Base-by-base conservation (phyloP, 2,113 vertebrate species). In the Prietella phreatophila region DNA sequence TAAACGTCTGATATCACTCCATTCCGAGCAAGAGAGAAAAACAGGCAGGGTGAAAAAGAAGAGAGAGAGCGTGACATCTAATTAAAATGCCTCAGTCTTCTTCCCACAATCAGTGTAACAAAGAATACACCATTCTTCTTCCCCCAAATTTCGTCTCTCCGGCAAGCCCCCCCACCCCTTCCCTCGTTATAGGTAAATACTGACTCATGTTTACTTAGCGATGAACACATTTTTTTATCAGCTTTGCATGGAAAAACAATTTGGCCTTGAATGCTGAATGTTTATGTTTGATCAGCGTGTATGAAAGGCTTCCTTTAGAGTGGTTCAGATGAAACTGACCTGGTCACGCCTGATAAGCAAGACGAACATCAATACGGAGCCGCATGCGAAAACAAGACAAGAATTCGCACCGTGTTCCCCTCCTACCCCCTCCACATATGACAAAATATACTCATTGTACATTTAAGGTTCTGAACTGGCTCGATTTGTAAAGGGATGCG, bases 211-310 rank as follows among this genome's bases (percentile, higher is more conserved):
- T 95, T 95, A 92, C 93, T 93, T 89, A 95, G 93, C 67, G 92
- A 95, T 94, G 95, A 94, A 94, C 93, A 90, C 90, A 93, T 93
- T 88, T 92, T 92, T 92, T 95, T 91, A 92, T 94, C 93, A 93
- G 93, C 93, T 94, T 93, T 96, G 93, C 95, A 94, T 94, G 95
- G 94, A 96, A 96, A 85, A 96, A 95, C 94, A 94, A 93, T 92
- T 93, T 93, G 95, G 92, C 95, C 95, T 96, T 96, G 95, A 93
- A 95, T 94, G 91, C 88, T 90, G 93, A 92, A 93, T 93, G 91
- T 95, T 95, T 95, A 94, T 94, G 94, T 95, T 88, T 92, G 92
- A 93, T 93, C 92, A 93, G 94, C 92, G 88, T 88, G 91, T 92
- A 96, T 96, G 94, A 96, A 96, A 95, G 94, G 92, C 93, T 90